These are phyloP conservation scores for Himalopsyche japonica DNA, from an alignment of 2,888 invertebrate species.

Conservation along the genomic window DNA sequence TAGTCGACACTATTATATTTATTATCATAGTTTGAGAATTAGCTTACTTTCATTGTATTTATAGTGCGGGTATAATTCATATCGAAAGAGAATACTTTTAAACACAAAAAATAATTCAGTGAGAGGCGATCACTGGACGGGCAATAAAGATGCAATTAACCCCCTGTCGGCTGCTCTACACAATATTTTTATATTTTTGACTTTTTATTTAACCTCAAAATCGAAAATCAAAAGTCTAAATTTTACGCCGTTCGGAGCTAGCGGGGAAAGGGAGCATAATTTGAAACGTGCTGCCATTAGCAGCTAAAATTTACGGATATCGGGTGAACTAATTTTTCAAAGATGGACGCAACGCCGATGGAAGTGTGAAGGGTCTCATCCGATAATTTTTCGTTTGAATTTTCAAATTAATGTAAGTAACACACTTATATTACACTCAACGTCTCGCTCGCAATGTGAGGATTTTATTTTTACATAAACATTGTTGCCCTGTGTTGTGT, in stretches of 20 bases:
- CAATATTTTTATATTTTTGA: neutral
- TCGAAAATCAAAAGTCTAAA: neutral
- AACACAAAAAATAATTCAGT: neutral
- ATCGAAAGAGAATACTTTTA: neutral
- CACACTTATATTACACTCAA: slow-evolving; percentile 1
- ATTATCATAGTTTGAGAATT: neutral
- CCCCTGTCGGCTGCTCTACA: neutral
- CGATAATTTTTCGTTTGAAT: slow-evolving; percentile 7
- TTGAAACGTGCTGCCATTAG: slow-evolving; percentile 15
- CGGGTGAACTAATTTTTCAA: slow-evolving; percentile 13
- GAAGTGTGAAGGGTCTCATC: slow-evolving; percentile 9
- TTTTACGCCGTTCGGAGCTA: neutral
- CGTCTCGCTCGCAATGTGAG: slow-evolving; percentile 6
- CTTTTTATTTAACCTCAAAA: neutral
- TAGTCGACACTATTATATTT: neutral
- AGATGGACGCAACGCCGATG: slow-evolving; percentile 27
- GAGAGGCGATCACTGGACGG: neutral
- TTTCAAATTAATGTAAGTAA: slow-evolving; percentile 20
- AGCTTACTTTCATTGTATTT: neutral
- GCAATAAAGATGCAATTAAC: too few relatives aligned
- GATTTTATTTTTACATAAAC: slow-evolving; percentile 10
- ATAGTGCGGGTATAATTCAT: neutral
- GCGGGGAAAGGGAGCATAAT: neutral
- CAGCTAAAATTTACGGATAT: slow-evolving; percentile 4
- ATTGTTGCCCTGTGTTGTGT: neutral